phyloP scores from a whole-genome alignment of 2,797 vertebrate genomes.

The Myiotriccus ornatus region DNA sequence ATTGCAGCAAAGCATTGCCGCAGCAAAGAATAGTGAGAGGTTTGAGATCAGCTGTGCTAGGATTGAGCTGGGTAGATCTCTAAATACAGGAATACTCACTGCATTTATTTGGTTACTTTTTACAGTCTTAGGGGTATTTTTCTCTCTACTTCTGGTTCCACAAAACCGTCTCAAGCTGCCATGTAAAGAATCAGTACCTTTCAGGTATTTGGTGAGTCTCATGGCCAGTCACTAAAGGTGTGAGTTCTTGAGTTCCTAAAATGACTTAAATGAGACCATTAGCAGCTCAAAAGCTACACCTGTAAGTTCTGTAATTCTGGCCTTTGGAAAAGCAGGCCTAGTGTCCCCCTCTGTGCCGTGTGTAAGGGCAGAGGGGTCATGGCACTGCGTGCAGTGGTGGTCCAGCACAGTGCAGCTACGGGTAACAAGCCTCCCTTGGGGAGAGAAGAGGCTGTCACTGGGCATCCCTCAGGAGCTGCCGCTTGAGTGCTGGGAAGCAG shows the following conservation, averaged over 20 bases:
- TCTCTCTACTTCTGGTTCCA: background rate
- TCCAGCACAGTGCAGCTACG: background rate
- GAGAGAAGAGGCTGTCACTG: background rate
- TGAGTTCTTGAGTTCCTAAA: background rate
- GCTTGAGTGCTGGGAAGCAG: background rate
- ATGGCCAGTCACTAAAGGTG: background rate
- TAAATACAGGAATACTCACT: background rate
- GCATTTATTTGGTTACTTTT: background rate
- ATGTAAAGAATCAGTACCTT: background rate
- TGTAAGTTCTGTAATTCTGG: background rate
- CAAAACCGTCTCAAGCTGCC: background rate
- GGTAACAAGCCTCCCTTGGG: background rate
- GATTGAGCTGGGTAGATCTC: background rate
- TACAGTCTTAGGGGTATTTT: background rate
- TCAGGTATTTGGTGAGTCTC: background rate
- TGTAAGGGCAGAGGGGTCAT: accelerated
- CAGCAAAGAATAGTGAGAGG: background rate
- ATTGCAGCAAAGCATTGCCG: background rate
- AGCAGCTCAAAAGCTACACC: background rate
- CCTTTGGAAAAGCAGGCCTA: background rate
- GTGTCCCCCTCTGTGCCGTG: background rate
- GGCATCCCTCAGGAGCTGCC: background rate
- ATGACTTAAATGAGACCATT: background rate
- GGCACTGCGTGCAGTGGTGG: background rate
- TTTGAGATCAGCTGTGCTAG: background rate